phyloP scores from a whole-genome alignment of 1,140 invertebrate genomes.

The Drosophila seguyi region DNA sequence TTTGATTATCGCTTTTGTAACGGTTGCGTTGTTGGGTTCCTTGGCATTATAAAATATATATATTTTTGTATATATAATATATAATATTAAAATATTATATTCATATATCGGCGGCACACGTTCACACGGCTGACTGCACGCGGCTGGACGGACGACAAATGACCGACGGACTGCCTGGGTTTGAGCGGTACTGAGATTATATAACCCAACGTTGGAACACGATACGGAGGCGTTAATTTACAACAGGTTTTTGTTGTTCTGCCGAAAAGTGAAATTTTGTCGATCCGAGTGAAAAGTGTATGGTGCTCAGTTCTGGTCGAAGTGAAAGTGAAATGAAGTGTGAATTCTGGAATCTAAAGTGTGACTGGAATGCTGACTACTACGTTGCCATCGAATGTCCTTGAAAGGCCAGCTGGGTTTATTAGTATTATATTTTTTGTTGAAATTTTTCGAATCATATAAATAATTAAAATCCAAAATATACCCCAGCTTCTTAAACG shows the following conservation, averaged over 20 bases:
- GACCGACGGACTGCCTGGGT: not conserved
- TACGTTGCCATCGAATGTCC: not conserved
- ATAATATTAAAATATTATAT: not conserved
- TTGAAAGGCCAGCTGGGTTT: not conserved
- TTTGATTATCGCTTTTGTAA: slow-evolving; percentile 6
- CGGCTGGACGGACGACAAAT: not conserved
- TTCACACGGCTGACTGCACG: not conserved
- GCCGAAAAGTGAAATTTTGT: slow-evolving; percentile 70
- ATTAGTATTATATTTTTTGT: too few relatives aligned
- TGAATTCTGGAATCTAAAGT: slow-evolving; percentile 1
- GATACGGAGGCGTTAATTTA: slow-evolving; percentile 57
- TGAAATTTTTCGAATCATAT: not conserved
- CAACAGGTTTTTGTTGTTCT: slow-evolving; percentile 56
- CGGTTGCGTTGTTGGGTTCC: slow-evolving; percentile 4
- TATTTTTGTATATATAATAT: not conserved
- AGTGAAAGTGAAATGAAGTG: slow-evolving; percentile 48
- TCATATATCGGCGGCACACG: too few relatives aligned
- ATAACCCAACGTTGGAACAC: slow-evolving; percentile 46
- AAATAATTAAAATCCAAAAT: not conserved
- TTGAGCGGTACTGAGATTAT: not conserved
- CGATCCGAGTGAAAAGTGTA: slow-evolving; percentile 57
- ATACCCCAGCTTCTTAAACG: not conserved
- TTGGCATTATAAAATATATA: not conserved
- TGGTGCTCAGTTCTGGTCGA: slow-evolving; percentile 48
- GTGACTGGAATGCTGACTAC: slow-evolving; percentile 2